phyloP scores from a whole-genome alignment of 2,888 invertebrate species.

The Dasysyrphus tricinctus region DNA sequence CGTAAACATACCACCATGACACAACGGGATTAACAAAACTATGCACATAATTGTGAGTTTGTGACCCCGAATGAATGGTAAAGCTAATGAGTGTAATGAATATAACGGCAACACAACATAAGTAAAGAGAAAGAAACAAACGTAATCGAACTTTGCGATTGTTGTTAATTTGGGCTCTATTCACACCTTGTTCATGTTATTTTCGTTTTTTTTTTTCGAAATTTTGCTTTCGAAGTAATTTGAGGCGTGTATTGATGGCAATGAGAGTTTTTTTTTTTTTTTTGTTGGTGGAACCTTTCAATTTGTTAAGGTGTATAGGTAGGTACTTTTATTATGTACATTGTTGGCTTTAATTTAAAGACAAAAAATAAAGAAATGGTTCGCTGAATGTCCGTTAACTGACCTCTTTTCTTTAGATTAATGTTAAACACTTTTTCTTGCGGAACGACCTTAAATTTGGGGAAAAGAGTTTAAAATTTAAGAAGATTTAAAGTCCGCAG shows the following conservation, averaged over 20 bases:
- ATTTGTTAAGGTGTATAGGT: conserved; percentile 2
- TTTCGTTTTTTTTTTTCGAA: conserved; percentile 28
- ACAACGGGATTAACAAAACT: conserved; percentile 50
- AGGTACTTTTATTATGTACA: background rate
- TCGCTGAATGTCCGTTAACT: conserved; percentile 43
- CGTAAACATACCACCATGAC: conserved; percentile 44
- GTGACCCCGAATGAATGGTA: conserved; percentile 41
- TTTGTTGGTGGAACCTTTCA: conserved; percentile 21
- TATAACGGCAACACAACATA: conserved; percentile 50
- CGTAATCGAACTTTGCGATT: conserved; percentile 59
- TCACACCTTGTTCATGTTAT: conserved; percentile 63
- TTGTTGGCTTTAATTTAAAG: conserved; percentile 42
- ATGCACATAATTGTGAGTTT: background rate
- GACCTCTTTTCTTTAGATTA: conserved; percentile 28
- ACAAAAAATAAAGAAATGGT: conserved; percentile 47
- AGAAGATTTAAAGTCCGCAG: background rate
- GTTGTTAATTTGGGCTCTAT: conserved; percentile 59
- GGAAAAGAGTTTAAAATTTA: background rate
- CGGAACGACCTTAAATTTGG: background rate
- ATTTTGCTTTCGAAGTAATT: conserved; percentile 21
- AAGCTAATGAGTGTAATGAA: conserved; percentile 68
- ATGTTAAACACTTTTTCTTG: conserved; percentile 33
- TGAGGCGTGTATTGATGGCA: conserved; percentile 27
- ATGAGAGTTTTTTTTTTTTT: conserved; percentile 8
- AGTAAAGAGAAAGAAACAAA: conserved; percentile 16